A percentile compares a stretch with the other conserved stretches of the same genome.
Conservation (phyloP, 2,113 vertebrate species). For the Urocolius indicus region DNA sequence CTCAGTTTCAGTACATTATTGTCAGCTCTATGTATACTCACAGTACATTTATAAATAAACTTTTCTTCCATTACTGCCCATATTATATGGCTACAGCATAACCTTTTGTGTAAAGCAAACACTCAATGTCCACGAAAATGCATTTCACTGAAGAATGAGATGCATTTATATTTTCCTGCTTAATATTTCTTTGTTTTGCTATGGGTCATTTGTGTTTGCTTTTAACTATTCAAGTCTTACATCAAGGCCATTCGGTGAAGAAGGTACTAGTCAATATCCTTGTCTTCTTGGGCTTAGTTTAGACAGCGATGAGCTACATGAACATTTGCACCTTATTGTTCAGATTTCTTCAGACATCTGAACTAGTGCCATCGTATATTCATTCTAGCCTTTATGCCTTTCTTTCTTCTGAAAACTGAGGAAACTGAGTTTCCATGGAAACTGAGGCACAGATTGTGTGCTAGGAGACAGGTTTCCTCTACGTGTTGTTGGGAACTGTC, state of each 20-base stretch:
- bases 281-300: background rate
- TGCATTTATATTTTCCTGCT: background rate
- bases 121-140: background rate
- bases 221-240: background rate
- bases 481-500: conserved; percentile 14
- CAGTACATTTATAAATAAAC: background rate
- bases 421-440: conserved; percentile 59
- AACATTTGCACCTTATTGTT: background rate
- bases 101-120: background rate
- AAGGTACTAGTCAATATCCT: background rate
- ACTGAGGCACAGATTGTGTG: conserved; percentile 60
- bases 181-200: background rate
- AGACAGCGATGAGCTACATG: background rate
- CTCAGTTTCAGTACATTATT: background rate
- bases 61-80: background rate
- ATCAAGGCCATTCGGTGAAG: background rate
- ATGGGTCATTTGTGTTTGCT: background rate
- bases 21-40: background rate
- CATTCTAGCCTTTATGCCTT: background rate
- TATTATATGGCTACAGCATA: background rate
- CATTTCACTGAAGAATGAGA: background rate
- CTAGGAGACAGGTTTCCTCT: conserved; percentile 32
- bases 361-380: background rate
- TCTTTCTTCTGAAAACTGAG: background rate
- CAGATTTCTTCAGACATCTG: background rate